Percentiles rank a stretch among this genome's conserved stretches.
Conservation (phyloP, 2,113 vertebrate genomes). For the Hypocryptadius cinnamomeus region DNA sequence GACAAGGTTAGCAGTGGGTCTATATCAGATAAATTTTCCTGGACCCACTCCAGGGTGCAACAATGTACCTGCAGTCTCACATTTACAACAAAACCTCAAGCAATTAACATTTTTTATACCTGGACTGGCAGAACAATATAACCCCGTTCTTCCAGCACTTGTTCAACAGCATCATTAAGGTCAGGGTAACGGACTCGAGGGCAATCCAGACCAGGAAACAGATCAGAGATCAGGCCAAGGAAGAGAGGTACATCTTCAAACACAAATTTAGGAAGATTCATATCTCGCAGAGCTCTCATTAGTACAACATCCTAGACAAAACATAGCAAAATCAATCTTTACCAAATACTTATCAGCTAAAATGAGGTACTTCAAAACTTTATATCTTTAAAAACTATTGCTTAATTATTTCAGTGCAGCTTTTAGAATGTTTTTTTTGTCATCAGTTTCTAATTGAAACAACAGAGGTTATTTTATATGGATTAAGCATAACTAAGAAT, state of each 20-base stretch:
- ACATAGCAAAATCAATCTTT: not conserved
- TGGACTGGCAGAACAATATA: conserved; percentile 80
- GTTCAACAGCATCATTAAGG: conserved; percentile 88
- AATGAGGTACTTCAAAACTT: not conserved
- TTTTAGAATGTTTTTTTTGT: not conserved
- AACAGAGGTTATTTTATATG: not conserved
- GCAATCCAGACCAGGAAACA: conserved; percentile 92
- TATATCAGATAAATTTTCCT: not conserved
- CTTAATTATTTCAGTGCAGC: not conserved
- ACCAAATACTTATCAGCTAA: not conserved
- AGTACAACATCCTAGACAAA: conserved; percentile 86
- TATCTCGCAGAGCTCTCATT: conserved; percentile 93
- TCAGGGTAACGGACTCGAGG: conserved; percentile 87
- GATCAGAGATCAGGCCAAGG: conserved; percentile 89
- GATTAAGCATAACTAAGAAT: not conserved
- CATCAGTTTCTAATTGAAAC: not conserved
- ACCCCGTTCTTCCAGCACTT: conserved; percentile 75
- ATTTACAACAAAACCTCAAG: not conserved
- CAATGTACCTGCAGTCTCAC: not conserved
- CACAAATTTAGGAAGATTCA: conserved; percentile 97
- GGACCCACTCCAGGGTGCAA: not conserved
- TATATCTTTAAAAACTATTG: not conserved
- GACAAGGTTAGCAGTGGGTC: not conserved
- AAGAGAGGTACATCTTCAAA: conserved; percentile 96
- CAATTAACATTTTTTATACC: conserved; percentile 60